Percentiles rank a stretch among this genome's conserved stretches.
Evolutionary conservation across 2,888 invertebrate genomes (phyloP).

Genomic region (Drosophila ustulata): DNA sequence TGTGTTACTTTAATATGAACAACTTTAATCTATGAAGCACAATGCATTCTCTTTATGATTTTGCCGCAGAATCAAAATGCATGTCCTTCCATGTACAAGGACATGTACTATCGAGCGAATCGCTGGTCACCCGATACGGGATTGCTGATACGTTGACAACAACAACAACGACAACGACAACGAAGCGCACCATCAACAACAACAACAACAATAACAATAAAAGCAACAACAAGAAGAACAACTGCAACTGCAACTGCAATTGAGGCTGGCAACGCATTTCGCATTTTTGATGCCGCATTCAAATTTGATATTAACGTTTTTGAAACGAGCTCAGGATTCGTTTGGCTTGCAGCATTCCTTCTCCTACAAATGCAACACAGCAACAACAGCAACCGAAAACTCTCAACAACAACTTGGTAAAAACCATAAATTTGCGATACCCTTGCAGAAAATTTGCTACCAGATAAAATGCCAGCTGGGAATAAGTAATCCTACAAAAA

Average conservation of each 20-base stretch:
- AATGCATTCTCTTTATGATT: not conserved
- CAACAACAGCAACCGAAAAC: constrained; percentile 13
- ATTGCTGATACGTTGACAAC: constrained; percentile 84
- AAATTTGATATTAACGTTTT: constrained; percentile 67
- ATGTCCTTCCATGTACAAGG: constrained; percentile 95
- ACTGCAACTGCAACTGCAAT: constrained; percentile 41
- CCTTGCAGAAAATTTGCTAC: constrained; percentile 29
- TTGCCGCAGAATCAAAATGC: constrained; percentile 86
- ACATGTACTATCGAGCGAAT: constrained; percentile 92
- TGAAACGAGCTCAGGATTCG: constrained; percentile 60
- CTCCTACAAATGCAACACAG: constrained; percentile 24
- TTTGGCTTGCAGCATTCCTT: constrained; percentile 55
- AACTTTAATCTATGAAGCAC: not conserved
- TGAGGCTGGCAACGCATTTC: constrained; percentile 50
- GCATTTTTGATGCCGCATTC: constrained; percentile 62
- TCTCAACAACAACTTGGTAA: constrained; percentile 12
- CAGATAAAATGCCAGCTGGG: not conserved
- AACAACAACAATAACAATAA: constrained; percentile 63
- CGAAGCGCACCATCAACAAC: constrained; percentile 11
- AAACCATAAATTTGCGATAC: constrained; percentile 5
- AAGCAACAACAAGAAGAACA: constrained; percentile 48
- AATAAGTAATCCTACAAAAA: not conserved
- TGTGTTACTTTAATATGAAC: not conserved
- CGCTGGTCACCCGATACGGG: constrained; percentile 85
- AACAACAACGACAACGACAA: constrained; percentile 19